Conservation (phyloP, 2,797 vertebrate species). For the Enoplosus armatus region DNA sequence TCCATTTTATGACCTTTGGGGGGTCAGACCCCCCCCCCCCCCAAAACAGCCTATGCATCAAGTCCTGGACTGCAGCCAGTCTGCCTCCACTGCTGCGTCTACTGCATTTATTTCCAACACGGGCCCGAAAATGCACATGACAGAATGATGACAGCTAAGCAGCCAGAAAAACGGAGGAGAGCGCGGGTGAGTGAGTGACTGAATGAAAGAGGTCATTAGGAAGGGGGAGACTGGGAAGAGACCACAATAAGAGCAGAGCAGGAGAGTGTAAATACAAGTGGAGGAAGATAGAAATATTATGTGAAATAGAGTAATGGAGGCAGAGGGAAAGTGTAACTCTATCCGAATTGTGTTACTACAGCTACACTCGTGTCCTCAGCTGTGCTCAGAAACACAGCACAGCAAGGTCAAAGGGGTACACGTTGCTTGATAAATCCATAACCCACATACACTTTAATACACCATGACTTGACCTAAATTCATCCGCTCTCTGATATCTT, state of each 20-base stretch:
- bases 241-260: conserved; percentile 8
- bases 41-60: conserved; percentile 71
- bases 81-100: conserved; percentile 38
- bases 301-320: conserved; percentile 44
- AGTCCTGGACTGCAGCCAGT: conserved; percentile 59
- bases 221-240: conserved; percentile 24
- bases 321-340: neutral
- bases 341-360: conserved; percentile 5
- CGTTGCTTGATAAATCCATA: conserved; percentile 44
- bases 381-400: conserved; percentile 24
- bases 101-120: conserved; percentile 48
- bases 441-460: conserved; percentile 26
- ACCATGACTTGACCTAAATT: conserved; percentile 46
- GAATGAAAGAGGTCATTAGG: conserved; percentile 55
- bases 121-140: conserved; percentile 51
- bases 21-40: conserved; percentile 39
- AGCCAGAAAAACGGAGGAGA: conserved; percentile 53
- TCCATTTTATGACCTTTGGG: conserved; percentile 67
- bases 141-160: conserved; percentile 64
- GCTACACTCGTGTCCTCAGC: conserved; percentile 5
- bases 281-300: conserved; percentile 43
- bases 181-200: conserved; percentile 39
- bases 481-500: conserved; percentile 1
- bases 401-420: conserved; percentile 48
- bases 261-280: conserved; percentile 43